phyloP scores from a whole-genome alignment of 2,113 vertebrate genomes.

The Rhynchopsitta pachyrhyncha region DNA sequence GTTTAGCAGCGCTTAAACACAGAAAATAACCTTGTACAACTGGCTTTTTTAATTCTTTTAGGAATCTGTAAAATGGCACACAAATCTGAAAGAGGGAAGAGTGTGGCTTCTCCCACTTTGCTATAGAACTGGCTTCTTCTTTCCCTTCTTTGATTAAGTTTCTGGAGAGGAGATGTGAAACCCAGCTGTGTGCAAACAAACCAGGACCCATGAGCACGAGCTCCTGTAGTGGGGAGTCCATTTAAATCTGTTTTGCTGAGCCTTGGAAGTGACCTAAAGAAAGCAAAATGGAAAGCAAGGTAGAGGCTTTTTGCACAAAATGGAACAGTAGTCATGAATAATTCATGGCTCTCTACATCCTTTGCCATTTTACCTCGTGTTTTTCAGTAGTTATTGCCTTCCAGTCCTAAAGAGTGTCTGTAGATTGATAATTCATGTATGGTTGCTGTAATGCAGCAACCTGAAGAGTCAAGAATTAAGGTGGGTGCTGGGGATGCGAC shows the following conservation, averaged over 20 bases:
- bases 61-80: neutral
- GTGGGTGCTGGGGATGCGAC: neutral
- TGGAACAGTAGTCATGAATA: neutral
- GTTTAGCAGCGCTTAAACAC: neutral
- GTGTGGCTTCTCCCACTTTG: neutral
- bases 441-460: neutral
- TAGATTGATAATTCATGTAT: neutral
- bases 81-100: neutral
- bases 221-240: neutral
- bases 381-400: neutral
- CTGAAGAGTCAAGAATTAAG: neutral
- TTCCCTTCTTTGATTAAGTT: neutral
- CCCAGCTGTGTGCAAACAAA: neutral
- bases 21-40: fast-evolving
- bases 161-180: neutral
- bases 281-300: neutral
- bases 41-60: neutral
- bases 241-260: neutral
- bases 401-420: neutral
- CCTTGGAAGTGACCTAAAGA: neutral
- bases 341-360: neutral
- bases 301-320: conserved; percentile 25
- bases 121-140: neutral
- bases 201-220: fast-evolving
- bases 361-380: neutral